Evolutionary conservation across 2,888 invertebrate genomes (phyloP).

Genomic region (Bembecia ichneumoniformis): DNA sequence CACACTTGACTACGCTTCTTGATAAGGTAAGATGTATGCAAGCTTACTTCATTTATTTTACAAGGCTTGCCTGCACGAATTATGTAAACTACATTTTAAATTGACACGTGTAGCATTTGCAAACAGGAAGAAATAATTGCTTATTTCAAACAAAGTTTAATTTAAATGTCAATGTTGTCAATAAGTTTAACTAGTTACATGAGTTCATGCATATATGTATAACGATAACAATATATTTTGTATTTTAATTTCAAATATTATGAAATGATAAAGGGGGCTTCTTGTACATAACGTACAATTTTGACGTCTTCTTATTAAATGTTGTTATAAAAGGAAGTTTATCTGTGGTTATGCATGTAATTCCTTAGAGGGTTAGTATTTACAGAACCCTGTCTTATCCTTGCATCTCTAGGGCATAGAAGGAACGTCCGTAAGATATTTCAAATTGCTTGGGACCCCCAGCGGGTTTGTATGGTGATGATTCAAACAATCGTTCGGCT

Average conservation of each 20-base stretch:
- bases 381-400: background rate
- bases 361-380: background rate
- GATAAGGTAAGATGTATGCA: background rate
- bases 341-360: background rate
- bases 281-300: no score
- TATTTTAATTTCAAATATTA: no score
- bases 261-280: no score
- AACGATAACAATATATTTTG: no score
- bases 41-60: background rate
- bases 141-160: background rate
- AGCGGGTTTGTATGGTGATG: background rate
- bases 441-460: background rate
- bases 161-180: background rate
- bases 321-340: background rate
- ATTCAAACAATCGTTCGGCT: background rate
- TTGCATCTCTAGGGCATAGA: background rate
- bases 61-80: no score
- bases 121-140: background rate
- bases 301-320: background rate
- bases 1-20: conserved; percentile 9
- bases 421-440: background rate
- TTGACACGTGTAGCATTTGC: background rate
- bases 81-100: no score
- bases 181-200: conserved; percentile 4
- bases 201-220: conserved; percentile 4